phyloP scores from a whole-genome alignment of 2,113 vertebrate species.

The Fregata magnificens region DNA sequence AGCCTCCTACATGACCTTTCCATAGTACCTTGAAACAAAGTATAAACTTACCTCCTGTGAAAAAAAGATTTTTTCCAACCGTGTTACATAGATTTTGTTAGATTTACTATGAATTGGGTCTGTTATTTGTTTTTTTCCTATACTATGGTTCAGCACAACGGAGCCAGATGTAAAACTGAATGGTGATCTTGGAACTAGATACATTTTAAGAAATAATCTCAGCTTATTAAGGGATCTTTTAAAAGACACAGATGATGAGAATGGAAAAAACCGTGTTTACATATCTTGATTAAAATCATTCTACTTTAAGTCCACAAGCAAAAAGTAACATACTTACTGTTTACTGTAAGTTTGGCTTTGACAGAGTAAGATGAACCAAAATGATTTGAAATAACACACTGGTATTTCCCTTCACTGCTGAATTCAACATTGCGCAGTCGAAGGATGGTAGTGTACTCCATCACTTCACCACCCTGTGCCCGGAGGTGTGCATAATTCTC shows the following conservation, averaged over 20 bases:
- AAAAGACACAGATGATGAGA: not conserved
- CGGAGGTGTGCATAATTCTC: conserved; percentile 92
- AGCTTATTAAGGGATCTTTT: not conserved
- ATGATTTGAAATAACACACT: conserved; percentile 98
- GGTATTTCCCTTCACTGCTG: conserved; percentile 91
- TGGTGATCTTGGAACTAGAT: not conserved
- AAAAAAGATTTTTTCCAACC: not conserved
- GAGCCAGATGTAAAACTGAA: not conserved
- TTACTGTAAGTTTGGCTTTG: conserved; percentile 95
- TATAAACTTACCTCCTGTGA: not conserved
- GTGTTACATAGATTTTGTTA: not conserved
- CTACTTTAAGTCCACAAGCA: not conserved
- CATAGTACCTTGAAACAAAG: not conserved
- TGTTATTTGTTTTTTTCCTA: not conserved
- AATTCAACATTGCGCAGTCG: conserved; percentile 88
- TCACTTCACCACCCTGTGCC: conserved; percentile 84
- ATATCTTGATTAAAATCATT: not conserved
- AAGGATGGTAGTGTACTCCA: conserved; percentile 93
- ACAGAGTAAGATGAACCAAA: conserved; percentile 94
- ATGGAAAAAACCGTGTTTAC: not conserved
- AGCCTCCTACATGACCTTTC: not conserved
- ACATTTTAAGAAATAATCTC: not conserved
- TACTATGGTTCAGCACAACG: not conserved
- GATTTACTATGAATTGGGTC: not conserved
- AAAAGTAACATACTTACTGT: conserved; percentile 83